Percentiles rank a stretch among this genome's conserved stretches.
phyloP scores from a whole-genome alignment of 2,113 vertebrate species.

The Struthio camelus region DNA sequence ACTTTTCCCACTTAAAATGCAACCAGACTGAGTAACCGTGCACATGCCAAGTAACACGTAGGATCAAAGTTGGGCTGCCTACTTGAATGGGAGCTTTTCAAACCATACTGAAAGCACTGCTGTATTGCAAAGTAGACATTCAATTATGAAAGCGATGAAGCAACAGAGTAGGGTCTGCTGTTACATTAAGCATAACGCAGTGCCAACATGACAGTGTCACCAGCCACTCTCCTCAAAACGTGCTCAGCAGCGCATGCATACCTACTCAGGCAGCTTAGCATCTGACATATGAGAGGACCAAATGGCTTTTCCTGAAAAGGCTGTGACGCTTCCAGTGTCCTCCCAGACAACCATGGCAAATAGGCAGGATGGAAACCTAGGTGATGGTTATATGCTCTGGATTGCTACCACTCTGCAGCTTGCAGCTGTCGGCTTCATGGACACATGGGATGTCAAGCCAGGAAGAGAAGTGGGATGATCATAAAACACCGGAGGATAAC shows the following conservation, averaged over 20 bases:
- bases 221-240: not conserved
- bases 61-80: not conserved
- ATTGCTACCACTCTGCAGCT: not conserved
- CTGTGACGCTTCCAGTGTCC: not conserved
- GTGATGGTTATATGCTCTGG: not conserved
- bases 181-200: not conserved
- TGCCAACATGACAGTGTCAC: not conserved
- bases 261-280: not conserved
- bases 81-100: not conserved
- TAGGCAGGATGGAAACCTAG: not conserved
- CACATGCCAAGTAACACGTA: not conserved
- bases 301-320: not conserved
- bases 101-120: not conserved
- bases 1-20: not conserved
- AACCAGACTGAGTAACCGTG: not conserved
- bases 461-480: not conserved
- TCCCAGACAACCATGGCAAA: not conserved
- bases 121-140: accelerated
- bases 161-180: not conserved
- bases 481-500: not conserved
- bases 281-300: not conserved
- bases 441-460: too few species aligned
- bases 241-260: too few species aligned
- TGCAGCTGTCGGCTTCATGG: not conserved
- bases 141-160: not conserved